Evolutionary conservation across 2,888 invertebrate genomes (phyloP).

Genomic region (Odontothrips loti): DNA sequence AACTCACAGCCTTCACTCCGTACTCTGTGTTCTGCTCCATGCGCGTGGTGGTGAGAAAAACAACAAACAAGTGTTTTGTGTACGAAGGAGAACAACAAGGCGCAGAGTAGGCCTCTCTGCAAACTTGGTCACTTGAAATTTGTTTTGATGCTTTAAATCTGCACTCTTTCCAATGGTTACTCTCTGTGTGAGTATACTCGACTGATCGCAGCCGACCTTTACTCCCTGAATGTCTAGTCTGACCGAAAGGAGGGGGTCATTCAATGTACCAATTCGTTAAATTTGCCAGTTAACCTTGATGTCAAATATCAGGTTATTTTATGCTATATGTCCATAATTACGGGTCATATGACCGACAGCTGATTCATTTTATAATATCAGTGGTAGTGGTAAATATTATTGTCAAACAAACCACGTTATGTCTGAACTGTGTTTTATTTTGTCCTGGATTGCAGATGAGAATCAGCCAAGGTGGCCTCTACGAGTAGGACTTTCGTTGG

Average conservation of each 20-base stretch:
- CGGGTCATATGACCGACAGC: neutral
- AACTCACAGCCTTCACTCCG: slow-evolving; percentile 15
- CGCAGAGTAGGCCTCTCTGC: slow-evolving; percentile 5
- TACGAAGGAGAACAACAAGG: neutral
- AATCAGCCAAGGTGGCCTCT: slow-evolving; percentile 25
- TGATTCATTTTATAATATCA: neutral
- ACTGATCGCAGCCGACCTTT: neutral
- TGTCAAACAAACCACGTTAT: neutral
- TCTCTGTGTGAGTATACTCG: neutral
- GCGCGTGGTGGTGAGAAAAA: slow-evolving; percentile 1
- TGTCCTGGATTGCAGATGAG: neutral
- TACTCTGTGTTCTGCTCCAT: slow-evolving; percentile 11
- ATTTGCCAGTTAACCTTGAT: slow-evolving; percentile 17
- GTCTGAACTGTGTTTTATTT: neutral
- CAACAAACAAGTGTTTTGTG: slow-evolving; percentile 25
- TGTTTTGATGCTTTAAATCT: slow-evolving; percentile 7
- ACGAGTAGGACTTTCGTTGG: slow-evolving; percentile 9
- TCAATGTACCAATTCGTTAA: neutral
- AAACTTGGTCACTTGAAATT: slow-evolving; percentile 7
- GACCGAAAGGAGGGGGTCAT: neutral
- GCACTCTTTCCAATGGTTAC: neutral
- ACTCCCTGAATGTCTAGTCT: neutral
- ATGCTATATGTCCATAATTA: neutral
- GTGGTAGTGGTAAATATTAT: neutral
- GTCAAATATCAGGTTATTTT: neutral